Percentiles rank a stretch among this genome's conserved stretches.
Evolutionary conservation across 1,140 invertebrate genomes (phyloP).

Genomic region (Heliothis virescens): DNA sequence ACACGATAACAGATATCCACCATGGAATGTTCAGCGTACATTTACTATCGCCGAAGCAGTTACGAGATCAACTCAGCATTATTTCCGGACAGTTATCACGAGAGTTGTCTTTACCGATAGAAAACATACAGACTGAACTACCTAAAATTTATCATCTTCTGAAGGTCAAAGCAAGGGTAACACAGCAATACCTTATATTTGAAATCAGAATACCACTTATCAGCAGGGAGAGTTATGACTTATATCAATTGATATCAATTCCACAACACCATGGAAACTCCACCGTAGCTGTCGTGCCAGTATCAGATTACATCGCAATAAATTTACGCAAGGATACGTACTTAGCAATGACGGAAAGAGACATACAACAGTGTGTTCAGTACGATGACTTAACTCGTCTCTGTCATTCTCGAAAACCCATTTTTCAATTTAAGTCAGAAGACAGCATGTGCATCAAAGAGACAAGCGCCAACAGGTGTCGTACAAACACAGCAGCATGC

Average conservation of each 20-base stretch:
- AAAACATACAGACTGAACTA: constrained; percentile 49
- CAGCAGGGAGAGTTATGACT: constrained; percentile 43
- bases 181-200: no score
- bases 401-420: constrained; percentile 7
- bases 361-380: constrained; percentile 1
- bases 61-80: constrained; percentile 45
- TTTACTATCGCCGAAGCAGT: constrained; percentile 42
- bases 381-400: neutral
- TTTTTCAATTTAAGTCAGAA: constrained; percentile 17
- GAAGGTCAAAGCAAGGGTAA: constrained; percentile 46
- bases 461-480: no score
- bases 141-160: constrained; percentile 47
- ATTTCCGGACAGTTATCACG: constrained; percentile 49
- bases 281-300: neutral
- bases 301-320: neutral
- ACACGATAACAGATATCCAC: constrained; percentile 18
- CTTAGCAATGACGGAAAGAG: neutral
- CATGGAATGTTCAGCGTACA: constrained; percentile 20
- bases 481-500: no score
- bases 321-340: no score
- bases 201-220: constrained; percentile 52
- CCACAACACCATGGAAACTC: constrained; percentile 5
- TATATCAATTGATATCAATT: constrained; percentile 19
- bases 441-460: constrained; percentile 14
- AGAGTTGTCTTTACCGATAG: constrained; percentile 44